Percentiles rank a stretch among this genome's conserved stretches.
These are phyloP conservation scores for Sylvia borin DNA, from an alignment of 2,797 vertebrate species.

Conservation along the genomic window DNA sequence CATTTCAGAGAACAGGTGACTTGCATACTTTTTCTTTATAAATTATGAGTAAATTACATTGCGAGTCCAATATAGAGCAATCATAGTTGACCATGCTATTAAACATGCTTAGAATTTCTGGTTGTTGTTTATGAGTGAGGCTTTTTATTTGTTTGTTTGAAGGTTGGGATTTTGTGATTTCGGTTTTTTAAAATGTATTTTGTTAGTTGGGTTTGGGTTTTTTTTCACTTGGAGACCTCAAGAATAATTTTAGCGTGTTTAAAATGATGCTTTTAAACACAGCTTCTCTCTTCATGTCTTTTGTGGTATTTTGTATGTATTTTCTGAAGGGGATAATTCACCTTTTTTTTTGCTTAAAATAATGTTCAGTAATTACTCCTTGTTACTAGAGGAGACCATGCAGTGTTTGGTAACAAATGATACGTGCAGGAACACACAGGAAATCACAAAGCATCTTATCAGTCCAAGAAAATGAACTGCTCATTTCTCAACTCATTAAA, in stretches of 20 bases:
- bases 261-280: neutral
- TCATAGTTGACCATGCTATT: neutral
- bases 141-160: neutral
- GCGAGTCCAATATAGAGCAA: neutral
- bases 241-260: neutral
- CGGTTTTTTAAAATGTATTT: neutral
- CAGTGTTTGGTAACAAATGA: neutral
- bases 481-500: neutral
- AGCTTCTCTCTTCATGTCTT: neutral
- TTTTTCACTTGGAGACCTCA: neutral
- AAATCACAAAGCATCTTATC: neutral
- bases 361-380: neutral
- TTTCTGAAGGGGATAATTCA: neutral
- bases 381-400: neutral
- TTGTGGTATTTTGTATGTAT: neutral
- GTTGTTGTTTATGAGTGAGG: neutral
- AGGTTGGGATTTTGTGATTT: neutral
- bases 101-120: neutral
- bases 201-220: neutral
- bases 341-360: neutral
- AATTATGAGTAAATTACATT: constrained; percentile 46
- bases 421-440: neutral
- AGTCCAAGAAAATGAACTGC: neutral
- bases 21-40: constrained; percentile 13
- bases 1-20: constrained; percentile 55